phyloP scores from a whole-genome alignment of 2,888 invertebrate genomes.

The Linhomoeus sp. region DNA sequence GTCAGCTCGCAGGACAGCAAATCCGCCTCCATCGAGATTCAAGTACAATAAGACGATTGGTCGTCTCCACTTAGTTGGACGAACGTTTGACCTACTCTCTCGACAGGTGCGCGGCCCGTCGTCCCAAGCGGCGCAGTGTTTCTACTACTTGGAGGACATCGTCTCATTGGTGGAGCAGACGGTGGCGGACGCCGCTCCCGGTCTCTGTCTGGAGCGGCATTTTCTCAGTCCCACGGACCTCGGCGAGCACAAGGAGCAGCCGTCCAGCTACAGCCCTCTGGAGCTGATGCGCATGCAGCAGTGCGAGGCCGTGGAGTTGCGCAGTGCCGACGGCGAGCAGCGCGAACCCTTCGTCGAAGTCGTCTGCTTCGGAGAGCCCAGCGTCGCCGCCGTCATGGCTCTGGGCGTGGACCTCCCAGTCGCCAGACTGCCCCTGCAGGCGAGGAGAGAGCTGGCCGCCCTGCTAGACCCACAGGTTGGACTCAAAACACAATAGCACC shows the following conservation, averaged over 20 bases:
- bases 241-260: constrained; percentile 27
- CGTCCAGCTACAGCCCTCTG: constrained; percentile 14
- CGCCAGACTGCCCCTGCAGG: constrained; percentile 40
- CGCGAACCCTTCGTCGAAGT: constrained; percentile 33
- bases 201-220: constrained; percentile 44
- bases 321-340: constrained; percentile 7
- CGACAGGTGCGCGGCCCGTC: constrained; percentile 31
- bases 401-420: constrained; percentile 42
- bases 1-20: constrained; percentile 7
- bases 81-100: too few species aligned
- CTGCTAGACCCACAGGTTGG: constrained; percentile 36
- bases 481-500: too few species aligned
- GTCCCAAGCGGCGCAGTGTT: constrained; percentile 26
- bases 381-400: constrained; percentile 31
- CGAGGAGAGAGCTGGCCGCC: constrained; percentile 35
- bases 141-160: constrained; percentile 46
- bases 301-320: constrained; percentile 25
- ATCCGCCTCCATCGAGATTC: constrained; percentile 41
- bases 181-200: constrained; percentile 45
- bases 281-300: constrained; percentile 32
- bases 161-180: constrained; percentile 30
- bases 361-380: constrained; percentile 39
- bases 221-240: constrained; percentile 44
- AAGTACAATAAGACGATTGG: constrained; percentile 37
- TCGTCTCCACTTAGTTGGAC: too few species aligned